Conservation (phyloP, 2,888 invertebrate genomes). For the Bibio marci region DNA sequence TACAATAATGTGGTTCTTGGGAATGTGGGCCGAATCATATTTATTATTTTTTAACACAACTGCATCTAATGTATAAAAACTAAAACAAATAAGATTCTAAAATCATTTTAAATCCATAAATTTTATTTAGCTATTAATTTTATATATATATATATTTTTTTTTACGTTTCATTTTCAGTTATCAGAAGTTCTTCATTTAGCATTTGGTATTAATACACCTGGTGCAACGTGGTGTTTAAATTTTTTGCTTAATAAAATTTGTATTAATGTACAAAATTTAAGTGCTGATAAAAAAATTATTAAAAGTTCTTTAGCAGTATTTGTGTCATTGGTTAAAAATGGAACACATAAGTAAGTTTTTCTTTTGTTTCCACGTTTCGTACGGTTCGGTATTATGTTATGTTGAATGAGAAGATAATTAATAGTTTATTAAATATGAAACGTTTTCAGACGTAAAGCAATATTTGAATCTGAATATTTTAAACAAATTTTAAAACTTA, state of each 20-base stretch:
- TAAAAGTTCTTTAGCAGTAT: conserved; percentile 42
- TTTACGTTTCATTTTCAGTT: conserved; percentile 2
- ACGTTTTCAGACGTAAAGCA: conserved; percentile 3
- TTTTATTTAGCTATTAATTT: too few relatives aligned
- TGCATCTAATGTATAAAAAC: too few relatives aligned
- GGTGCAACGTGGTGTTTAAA: conserved; percentile 43
- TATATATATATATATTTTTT: too few relatives aligned
- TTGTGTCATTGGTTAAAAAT: conserved; percentile 21
- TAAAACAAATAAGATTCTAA: too few relatives aligned
- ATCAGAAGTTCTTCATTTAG: conserved; percentile 34
- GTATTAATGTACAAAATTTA: conserved; percentile 42
- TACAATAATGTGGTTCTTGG: conserved; percentile 50
- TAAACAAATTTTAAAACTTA: conserved; percentile 6
- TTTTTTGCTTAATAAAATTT: conserved; percentile 46
- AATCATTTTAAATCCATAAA: too few relatives aligned
- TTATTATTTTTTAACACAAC: conserved; percentile 18
- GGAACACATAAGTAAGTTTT: conserved; percentile 4
- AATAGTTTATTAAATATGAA: not conserved
- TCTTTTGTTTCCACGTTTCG: not conserved
- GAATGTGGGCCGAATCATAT: conserved; percentile 45
- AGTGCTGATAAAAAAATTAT: conserved; percentile 42
- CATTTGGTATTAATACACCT: conserved; percentile 48
- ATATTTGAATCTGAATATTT: conserved; percentile 7
- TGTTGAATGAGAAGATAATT: too few relatives aligned
- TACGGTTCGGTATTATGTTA: too few relatives aligned